Base-by-base conservation (phyloP, 2,888 invertebrate species). In the Marasmarcha lunaedactyla region DNA sequence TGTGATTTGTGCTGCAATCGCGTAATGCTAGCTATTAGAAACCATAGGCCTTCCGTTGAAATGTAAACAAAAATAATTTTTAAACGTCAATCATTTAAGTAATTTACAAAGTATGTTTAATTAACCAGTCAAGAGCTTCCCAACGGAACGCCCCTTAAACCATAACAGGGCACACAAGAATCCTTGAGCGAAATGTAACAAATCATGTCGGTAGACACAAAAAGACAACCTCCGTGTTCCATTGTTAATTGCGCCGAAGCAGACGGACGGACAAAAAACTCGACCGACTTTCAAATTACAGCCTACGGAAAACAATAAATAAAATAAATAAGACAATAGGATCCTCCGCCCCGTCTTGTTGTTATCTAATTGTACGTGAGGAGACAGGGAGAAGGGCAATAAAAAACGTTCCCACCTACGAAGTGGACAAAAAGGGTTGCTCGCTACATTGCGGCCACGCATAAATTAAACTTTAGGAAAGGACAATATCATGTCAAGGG, bases 391-490 rank as follows among this genome's bases (percentile, higher is more conserved):
- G 30, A n/a, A 11, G 12, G n/a, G n/a, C 13, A 59, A 57, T 70
- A 62, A 71, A 71, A 67, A 69, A 63, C 57, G 59, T 59, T 56
- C 57, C 66, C 65, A 61, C 63, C 67, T 63, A 66, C 63, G 59
- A 55, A 44, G 54, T 42, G 50, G 46, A 43, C 45, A 56, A 60
- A 3, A 7, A 20, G 20, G 20, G 52, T 50, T 47, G 56, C 52
- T 44, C 47, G 50, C 47, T 50, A 47, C 4, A 20, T 20, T 51
- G 57, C 58, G 59, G 55, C 55, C 50, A 59, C 59, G 66, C 62
- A 63, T 59, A 53, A 46, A 52, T 57, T 48, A 55, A 42, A 33
- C 37, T 36, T 42, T 40, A 41, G 26, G 20, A 7, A 25, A 15
- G 14, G 36, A 9, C 34, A 35, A n/a, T 12, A 39, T 30, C 38